Percentiles rank a stretch among this genome's conserved stretches.
Evolutionary conservation across 2,113 vertebrate genomes (phyloP).

Genomic region (Psettodes erumei): DNA sequence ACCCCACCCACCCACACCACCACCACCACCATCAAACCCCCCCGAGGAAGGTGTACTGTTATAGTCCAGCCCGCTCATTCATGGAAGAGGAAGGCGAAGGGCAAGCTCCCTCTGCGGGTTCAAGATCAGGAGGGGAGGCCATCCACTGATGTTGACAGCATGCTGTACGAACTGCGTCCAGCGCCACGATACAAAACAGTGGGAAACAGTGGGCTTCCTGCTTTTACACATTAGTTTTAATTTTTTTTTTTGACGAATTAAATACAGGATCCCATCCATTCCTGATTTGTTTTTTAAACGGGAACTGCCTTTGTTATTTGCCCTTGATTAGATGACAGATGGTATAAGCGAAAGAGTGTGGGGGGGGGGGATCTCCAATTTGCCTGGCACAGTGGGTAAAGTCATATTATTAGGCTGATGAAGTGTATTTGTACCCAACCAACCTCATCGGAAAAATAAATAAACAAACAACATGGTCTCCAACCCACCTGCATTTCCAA

Average conservation of each 20-base stretch:
- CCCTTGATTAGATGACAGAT: neutral
- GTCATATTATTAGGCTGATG: neutral
- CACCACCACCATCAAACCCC: too few relatives aligned
- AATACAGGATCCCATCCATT: neutral
- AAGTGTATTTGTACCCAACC: neutral
- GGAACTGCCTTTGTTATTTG: neutral
- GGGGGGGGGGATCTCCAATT: neutral
- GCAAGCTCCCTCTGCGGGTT: neutral
- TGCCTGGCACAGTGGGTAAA: neutral
- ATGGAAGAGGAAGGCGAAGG: conserved; percentile 19
- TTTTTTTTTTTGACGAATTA: neutral
- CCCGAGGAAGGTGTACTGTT: conserved; percentile 2
- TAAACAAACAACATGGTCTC: neutral
- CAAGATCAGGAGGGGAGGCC: too few relatives aligned
- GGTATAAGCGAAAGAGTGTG: neutral
- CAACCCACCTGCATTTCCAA: conserved; percentile 24
- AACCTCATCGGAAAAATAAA: neutral
- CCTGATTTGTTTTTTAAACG: rapidly evolving
- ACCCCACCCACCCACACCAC: too few relatives aligned
- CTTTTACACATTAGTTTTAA: neutral
- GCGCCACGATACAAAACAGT: neutral
- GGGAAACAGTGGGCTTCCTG: neutral
- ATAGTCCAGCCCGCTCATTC: conserved; percentile 16
- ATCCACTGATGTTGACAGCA: too few relatives aligned
- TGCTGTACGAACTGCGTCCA: neutral